Percentiles rank a stretch among this genome's conserved stretches.
Evolutionary conservation across 1,140 invertebrate species (phyloP).

Genomic region (Periplaneta americana): DNA sequence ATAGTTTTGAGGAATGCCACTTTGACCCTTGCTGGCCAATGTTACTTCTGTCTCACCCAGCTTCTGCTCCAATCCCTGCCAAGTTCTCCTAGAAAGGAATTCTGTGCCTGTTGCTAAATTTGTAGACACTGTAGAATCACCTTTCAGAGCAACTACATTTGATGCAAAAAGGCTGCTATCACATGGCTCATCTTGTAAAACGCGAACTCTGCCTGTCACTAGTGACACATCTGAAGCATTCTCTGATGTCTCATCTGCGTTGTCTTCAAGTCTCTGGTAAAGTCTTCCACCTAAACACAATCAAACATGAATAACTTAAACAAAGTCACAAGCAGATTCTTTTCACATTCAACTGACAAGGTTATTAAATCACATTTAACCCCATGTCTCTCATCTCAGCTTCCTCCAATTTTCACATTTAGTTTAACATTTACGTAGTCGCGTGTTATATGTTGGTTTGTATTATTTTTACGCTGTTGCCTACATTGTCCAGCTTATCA

Average conservation of each 20-base stretch:
- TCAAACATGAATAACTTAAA: too few species aligned
- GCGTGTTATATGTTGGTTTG: too few species aligned
- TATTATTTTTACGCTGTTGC: too few species aligned
- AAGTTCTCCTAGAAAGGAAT: constrained; percentile 56
- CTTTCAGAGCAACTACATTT: not conserved
- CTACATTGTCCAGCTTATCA: too few species aligned
- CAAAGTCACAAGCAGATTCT: too few species aligned
- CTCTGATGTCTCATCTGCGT: constrained; percentile 42
- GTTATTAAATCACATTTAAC: too few species aligned
- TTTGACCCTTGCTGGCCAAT: constrained; percentile 52
- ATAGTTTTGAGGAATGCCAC: constrained; percentile 52
- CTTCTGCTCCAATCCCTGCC: constrained; percentile 68
- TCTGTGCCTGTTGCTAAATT: constrained; percentile 25
- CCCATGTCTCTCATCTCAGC: too few species aligned
- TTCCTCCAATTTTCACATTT: too few species aligned
- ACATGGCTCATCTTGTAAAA: constrained; percentile 14
- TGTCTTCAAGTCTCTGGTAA: constrained; percentile 38
- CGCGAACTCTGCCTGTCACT: constrained; percentile 57
- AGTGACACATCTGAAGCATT: constrained; percentile 58
- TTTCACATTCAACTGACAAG: too few species aligned
- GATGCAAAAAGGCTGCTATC: not conserved
- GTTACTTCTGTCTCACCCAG: constrained; percentile 58
- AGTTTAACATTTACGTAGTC: too few species aligned
- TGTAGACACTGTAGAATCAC: not conserved
- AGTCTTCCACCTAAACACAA: constrained; percentile 6